A percentile compares a stretch with the other conserved stretches of the same genome.
Conservation (phyloP, 1,140 invertebrate species). For the Aphaenogaster ashmeadi region DNA sequence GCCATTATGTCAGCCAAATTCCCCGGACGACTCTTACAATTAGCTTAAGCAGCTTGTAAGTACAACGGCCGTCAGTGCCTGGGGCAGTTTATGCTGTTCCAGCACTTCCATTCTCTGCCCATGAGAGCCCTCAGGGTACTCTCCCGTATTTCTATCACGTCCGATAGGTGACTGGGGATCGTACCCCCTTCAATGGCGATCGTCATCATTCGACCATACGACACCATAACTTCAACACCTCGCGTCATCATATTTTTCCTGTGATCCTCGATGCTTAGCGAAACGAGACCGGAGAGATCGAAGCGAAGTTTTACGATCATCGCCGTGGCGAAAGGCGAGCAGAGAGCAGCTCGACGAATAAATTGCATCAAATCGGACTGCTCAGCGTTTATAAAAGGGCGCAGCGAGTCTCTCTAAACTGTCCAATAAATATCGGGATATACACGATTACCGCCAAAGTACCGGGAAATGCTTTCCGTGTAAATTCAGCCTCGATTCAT, state of each 20-base stretch:
- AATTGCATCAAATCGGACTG: neutral
- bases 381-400: neutral
- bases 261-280: conserved; percentile 17
- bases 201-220: conserved; percentile 10
- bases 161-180: conserved; percentile 28
- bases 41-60: conserved; percentile 75
- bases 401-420: neutral
- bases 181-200: neutral
- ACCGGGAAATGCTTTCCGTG: neutral
- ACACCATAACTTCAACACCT: conserved; percentile 33
- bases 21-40: conserved; percentile 66
- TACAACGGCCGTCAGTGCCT: conserved; percentile 43
- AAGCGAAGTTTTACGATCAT: conserved; percentile 27
- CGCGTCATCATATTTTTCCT: conserved; percentile 17
- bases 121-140: conserved; percentile 25
- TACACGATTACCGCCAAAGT: neutral
- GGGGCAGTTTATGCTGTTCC: conserved; percentile 8
- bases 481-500: neutral
- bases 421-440: neutral
- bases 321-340: neutral
- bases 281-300: conserved; percentile 10
- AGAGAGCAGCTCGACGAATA: neutral
- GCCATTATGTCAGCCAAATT: conserved; percentile 63
- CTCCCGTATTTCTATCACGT: conserved; percentile 67
- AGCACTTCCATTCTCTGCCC: conserved; percentile 15